These are phyloP conservation scores for Passer montanus DNA, from an alignment of 2,113 vertebrate genomes.

Conservation along the genomic window DNA sequence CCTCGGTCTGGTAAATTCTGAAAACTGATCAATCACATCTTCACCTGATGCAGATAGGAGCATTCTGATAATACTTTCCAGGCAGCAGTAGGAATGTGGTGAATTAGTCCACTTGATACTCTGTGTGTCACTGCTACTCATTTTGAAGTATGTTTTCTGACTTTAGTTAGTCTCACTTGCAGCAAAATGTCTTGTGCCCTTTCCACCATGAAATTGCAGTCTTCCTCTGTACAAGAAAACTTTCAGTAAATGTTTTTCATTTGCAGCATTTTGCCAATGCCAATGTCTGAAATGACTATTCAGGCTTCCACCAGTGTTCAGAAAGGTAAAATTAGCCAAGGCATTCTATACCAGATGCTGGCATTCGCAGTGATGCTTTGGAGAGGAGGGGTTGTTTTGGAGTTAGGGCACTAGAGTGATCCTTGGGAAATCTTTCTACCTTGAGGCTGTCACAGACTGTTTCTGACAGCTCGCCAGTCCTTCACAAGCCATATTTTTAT, in stretches of 20 bases:
- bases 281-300: neutral
- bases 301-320: neutral
- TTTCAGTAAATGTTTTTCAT: neutral
- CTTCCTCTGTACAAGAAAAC: neutral
- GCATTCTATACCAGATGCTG: neutral
- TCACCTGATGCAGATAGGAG: fast-evolving
- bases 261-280: neutral
- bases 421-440: neutral
- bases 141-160: neutral
- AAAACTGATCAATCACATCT: neutral
- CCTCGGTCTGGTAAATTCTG: neutral
- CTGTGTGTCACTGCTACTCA: neutral
- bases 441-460: neutral
- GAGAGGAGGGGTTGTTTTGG: neutral
- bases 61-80: fast-evolving
- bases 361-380: neutral
- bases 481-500: neutral
- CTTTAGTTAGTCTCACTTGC: neutral
- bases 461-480: neutral
- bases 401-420: neutral
- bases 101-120: neutral
- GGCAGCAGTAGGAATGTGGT: neutral
- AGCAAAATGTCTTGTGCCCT: neutral
- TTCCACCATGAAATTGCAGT: neutral
- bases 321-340: neutral